Percentiles rank a stretch among this genome's conserved stretches.
phyloP scores from a whole-genome alignment of 2,888 invertebrate species.

The Dasypolia templi region DNA sequence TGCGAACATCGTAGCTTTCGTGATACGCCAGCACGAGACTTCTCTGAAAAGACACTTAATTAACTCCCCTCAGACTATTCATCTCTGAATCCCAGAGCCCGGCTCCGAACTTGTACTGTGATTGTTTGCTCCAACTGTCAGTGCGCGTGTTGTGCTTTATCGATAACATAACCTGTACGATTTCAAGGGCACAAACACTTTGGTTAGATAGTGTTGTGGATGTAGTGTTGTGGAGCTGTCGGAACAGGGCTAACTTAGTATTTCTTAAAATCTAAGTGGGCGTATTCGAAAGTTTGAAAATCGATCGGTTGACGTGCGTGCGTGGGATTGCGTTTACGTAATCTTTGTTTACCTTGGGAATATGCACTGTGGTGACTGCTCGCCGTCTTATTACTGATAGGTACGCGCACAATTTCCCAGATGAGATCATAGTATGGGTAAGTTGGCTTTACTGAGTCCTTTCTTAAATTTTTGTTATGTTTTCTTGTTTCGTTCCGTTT shows the following conservation, averaged over 20 bases:
- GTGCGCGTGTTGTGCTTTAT: slow-evolving; percentile 90
- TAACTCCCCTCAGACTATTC: slow-evolving; percentile 72
- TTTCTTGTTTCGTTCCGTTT: slow-evolving; percentile 26
- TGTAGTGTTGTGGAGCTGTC: slow-evolving; percentile 80
- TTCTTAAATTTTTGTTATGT: slow-evolving; percentile 27
- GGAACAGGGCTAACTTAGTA: slow-evolving; percentile 78
- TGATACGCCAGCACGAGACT: slow-evolving; percentile 70
- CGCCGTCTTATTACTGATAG: slow-evolving; percentile 73
- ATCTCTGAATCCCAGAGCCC: slow-evolving; percentile 75
- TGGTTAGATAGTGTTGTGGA: slow-evolving; percentile 81
- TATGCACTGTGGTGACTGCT: slow-evolving; percentile 85
- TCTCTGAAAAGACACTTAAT: slow-evolving; percentile 67
- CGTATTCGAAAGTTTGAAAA: slow-evolving; percentile 90
- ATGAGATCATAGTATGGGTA: slow-evolving; percentile 69
- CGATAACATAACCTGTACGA: slow-evolving; percentile 90
- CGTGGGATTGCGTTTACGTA: slow-evolving; percentile 90
- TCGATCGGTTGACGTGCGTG: slow-evolving; percentile 90
- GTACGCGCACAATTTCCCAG: slow-evolving; percentile 60
- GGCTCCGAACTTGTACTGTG: slow-evolving; percentile 87
- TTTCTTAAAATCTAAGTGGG: slow-evolving; percentile 86
- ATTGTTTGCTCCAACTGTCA: slow-evolving; percentile 88
- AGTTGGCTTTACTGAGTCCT: slow-evolving; percentile 57
- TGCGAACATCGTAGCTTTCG: slow-evolving; percentile 78
- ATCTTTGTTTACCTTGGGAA: slow-evolving; percentile 90
- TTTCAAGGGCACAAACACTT: slow-evolving; percentile 87